These are phyloP conservation scores for Acanthosepion lycidas DNA, from an alignment of 2,888 invertebrate genomes.

Conservation along the genomic window DNA sequence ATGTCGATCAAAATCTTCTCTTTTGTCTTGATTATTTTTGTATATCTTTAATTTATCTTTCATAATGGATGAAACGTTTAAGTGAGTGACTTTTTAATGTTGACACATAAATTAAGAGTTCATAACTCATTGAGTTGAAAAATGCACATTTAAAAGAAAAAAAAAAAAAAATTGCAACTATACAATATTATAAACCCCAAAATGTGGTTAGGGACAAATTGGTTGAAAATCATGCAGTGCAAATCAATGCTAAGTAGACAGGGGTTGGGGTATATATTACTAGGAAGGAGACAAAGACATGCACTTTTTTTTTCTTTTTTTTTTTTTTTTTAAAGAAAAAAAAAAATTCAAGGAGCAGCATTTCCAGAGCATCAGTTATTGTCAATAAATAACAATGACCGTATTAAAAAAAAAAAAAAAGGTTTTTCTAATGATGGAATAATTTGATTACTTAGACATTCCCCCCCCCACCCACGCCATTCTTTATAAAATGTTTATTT, in stretches of 20 bases:
- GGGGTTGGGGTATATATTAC: not conserved
- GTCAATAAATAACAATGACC: too few species aligned
- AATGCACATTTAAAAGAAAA: not conserved
- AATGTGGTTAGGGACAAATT: fast-evolving
- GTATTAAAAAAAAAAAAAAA: too few species aligned
- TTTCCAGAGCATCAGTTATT: not conserved
- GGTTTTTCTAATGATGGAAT: too few species aligned
- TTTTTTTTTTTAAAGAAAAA: too few species aligned
- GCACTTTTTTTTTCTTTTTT: not conserved
- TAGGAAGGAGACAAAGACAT: not conserved
- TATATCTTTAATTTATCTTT: not conserved
- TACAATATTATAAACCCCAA: not conserved
- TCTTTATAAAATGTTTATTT: too few species aligned
- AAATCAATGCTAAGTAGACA: not conserved
- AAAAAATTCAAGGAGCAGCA: not conserved
- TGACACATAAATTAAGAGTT: not conserved
- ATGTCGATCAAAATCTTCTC: too few species aligned
- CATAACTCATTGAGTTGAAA: not conserved
- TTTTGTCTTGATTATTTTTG: not conserved
- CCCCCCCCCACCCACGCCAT: too few species aligned
- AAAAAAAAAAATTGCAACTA: not conserved
- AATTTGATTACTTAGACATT: too few species aligned
- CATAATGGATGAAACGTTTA: too few species aligned
- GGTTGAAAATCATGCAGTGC: not conserved
- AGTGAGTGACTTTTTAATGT: not conserved